These are phyloP conservation scores for Mesocentrotus franciscanus DNA, from an alignment of 53 echinoderm and acorn worm genomes.

Conservation along the genomic window DNA sequence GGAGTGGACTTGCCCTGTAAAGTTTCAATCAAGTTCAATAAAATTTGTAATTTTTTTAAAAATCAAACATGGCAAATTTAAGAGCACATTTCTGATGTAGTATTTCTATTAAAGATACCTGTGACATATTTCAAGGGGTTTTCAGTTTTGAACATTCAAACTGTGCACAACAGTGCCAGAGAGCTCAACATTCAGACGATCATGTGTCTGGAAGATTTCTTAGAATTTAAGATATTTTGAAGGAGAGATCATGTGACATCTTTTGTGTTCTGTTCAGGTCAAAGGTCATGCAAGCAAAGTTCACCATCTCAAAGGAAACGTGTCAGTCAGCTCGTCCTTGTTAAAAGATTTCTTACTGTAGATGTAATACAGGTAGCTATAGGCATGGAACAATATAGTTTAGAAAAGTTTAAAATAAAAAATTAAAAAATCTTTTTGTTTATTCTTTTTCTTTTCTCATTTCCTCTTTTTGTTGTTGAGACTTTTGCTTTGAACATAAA, in stretches of 20 bases:
- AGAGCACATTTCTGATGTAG: too few species aligned
- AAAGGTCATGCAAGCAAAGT: neutral
- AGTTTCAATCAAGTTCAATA: neutral
- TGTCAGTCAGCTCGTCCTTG: neutral
- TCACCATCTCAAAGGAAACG: neutral
- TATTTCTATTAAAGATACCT: too few species aligned
- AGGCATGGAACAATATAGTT: too few species aligned
- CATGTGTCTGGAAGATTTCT: neutral
- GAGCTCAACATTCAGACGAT: neutral
- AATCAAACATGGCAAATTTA: too few species aligned
- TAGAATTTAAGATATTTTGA: neutral
- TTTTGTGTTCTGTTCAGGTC: neutral
- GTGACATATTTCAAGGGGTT: too few species aligned
- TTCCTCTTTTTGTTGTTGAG: too few species aligned
- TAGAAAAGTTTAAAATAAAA: too few species aligned
- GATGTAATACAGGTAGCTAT: neutral
- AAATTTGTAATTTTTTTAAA: neutral
- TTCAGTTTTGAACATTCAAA: too few species aligned
- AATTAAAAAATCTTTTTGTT: too few species aligned
- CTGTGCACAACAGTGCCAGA: neutral
- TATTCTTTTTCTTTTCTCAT: too few species aligned
- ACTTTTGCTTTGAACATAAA: too few species aligned
- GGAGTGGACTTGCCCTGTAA: too few species aligned
- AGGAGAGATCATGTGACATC: neutral
- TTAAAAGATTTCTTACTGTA: neutral